Evolutionary conservation across 2,888 invertebrate genomes (phyloP), one percentile per base, ranked within the genome.

Genomic region (Griposia aprilina): DNA sequence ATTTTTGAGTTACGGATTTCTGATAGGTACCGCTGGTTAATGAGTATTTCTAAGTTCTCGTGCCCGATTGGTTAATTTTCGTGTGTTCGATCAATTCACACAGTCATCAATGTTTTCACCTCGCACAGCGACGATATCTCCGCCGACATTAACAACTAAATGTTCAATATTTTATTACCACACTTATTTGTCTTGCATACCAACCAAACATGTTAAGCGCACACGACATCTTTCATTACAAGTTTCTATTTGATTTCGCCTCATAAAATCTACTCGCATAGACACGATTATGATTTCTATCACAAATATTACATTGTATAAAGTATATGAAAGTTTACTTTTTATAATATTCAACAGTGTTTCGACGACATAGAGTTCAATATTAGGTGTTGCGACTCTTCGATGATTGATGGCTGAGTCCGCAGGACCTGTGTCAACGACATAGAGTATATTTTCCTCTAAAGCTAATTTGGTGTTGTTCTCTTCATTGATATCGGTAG

Each of bases 161-260:
- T 94, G 94, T 94, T 93, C 94, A 95, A 95, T 95, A 95, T 96
- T 96, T 95, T 96, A 96, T 95, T 94, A 94, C 95, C 92, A 90
- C 85, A 90, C 91, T 89, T 89, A 94, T 96, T 96, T 96, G 94
- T 93, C 93, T 93, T 93, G 93, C 92, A 94, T 94, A 94, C 94
- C 93, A 93, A 94, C 94, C 93, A 94, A 95, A 95, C 96, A 94
- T 92, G 94, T 93, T 91, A 90, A 92, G 91, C 91, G 93, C 92
- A 93, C 91, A 94, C 92, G 94, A 95, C 95, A 95, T 96, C 95
- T 95, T 95, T 95, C 95, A 96, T 96, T 96, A 94, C 96, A 95
- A 94, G 96, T 96, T 96, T 97, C 97, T 96, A 97, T 96, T 97
- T 96, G 96, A 96, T 96, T 96, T 95, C 93, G 94, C 91, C 93